Conservation (phyloP, 2,797 vertebrate species). For the Pantherophis alleghaniensis region DNA sequence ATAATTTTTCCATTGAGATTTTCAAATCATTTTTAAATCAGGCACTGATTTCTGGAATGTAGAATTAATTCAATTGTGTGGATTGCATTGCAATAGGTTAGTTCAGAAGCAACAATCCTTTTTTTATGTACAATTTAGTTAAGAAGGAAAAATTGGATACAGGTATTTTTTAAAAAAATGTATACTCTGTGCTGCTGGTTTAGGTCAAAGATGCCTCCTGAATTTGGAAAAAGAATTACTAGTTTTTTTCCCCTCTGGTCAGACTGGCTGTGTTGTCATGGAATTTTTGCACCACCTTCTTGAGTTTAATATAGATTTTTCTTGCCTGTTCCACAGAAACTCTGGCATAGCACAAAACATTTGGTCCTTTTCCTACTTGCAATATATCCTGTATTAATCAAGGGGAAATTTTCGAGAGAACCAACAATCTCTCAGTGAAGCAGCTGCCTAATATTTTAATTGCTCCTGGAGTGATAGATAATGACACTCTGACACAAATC, state of each 20-base stretch:
- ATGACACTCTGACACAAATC: conserved; percentile 3
- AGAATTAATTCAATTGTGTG: not conserved
- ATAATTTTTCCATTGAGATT: not conserved
- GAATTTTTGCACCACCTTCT: not conserved
- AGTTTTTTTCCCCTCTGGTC: not conserved
- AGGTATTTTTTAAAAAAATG: not conserved
- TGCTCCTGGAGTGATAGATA: conserved; percentile 28
- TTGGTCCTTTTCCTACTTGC: not conserved
- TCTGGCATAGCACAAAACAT: not conserved
- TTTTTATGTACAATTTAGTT: not conserved
- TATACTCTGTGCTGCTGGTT: not conserved
- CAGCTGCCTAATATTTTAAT: not conserved
- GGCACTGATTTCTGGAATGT: not conserved
- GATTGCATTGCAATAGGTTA: not conserved
- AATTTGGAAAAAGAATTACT: not conserved
- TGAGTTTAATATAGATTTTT: not conserved
- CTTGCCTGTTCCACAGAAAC: not conserved
- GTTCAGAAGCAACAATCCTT: not conserved
- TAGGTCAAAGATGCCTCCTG: not conserved
- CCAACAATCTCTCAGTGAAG: conserved; percentile 4
- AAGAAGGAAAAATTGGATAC: not conserved
- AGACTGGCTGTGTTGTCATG: not conserved
- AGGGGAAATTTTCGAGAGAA: conserved; percentile 2
- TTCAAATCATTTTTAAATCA: not conserved
- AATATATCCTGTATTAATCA: not conserved